A percentile compares a stretch with the other conserved stretches of the same genome.
These are phyloP conservation scores for Hylyphantes graminicola DNA, from an alignment of 1,140 invertebrate species.

Conservation along the genomic window DNA sequence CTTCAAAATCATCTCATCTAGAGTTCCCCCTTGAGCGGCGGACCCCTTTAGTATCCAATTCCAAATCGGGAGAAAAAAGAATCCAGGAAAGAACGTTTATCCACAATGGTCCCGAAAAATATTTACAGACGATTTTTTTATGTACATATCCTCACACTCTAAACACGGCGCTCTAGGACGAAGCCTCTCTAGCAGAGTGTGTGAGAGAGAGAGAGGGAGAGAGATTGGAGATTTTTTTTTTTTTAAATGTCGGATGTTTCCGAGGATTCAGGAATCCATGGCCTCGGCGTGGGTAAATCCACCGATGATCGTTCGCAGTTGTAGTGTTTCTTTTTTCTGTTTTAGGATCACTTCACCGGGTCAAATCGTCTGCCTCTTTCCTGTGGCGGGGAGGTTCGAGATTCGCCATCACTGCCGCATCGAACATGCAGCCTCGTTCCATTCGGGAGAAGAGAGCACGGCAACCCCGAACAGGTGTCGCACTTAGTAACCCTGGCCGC, in stretches of 20 bases:
- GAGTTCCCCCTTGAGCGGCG: slow-evolving; percentile 14
- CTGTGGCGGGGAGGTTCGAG: slow-evolving; percentile 16
- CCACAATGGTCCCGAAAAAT: slow-evolving; percentile 33
- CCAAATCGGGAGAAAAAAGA: not conserved
- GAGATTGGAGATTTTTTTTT: not conserved
- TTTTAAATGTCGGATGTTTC: too few species aligned
- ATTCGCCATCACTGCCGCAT: slow-evolving; percentile 49
- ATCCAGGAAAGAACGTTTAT: slow-evolving; percentile 18
- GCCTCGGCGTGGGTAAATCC: too few species aligned
- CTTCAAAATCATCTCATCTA: slow-evolving; percentile 63
- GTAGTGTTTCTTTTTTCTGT: not conserved
- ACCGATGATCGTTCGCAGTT: not conserved
- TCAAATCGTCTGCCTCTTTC: slow-evolving; percentile 5
- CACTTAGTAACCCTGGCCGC: slow-evolving; percentile 45
- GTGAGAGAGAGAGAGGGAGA: slow-evolving; percentile 9
- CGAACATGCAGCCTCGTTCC: slow-evolving; percentile 48
- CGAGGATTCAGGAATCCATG: too few species aligned
- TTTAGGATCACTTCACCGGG: not conserved
- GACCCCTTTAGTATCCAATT: slow-evolving; percentile 11
- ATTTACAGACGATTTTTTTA: slow-evolving; percentile 50
- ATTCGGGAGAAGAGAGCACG: slow-evolving; percentile 21
- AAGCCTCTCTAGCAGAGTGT: slow-evolving; percentile 18
- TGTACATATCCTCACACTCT: not conserved
- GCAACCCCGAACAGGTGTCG: slow-evolving; percentile 52
- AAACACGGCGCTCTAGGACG: not conserved